These are phyloP conservation scores for Pycnomerus fuliginosus DNA, from an alignment of 2,888 invertebrate species.

Conservation along the genomic window DNA sequence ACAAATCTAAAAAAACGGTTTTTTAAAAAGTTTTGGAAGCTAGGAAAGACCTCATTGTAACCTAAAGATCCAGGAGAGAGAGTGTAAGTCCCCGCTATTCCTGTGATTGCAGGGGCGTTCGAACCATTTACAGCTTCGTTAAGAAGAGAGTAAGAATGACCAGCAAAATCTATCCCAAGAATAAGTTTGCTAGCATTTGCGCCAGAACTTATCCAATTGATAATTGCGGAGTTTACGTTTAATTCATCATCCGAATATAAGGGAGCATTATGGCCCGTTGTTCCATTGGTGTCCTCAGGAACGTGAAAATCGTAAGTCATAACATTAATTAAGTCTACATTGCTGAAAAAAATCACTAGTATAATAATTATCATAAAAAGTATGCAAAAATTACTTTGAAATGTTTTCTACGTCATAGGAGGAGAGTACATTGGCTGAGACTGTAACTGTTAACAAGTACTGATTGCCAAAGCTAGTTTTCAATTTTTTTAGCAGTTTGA, in stretches of 20 bases:
- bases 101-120: neutral
- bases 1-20: constrained; percentile 43
- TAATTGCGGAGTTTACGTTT: constrained; percentile 24
- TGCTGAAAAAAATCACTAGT: constrained; percentile 21
- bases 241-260: constrained; percentile 56
- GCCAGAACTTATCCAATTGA: constrained; percentile 28
- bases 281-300: constrained; percentile 61
- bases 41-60: constrained; percentile 56
- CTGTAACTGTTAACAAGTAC: constrained; percentile 37
- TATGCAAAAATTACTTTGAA: constrained; percentile 26
- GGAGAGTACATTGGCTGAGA: constrained; percentile 35
- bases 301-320: constrained; percentile 63
- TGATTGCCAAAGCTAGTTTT: constrained; percentile 30
- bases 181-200: constrained; percentile 38
- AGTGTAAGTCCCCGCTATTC: neutral
- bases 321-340: constrained; percentile 51
- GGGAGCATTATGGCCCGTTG: constrained; percentile 66
- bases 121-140: constrained; percentile 55
- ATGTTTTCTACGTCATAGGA: constrained; percentile 35
- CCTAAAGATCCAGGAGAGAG: constrained; percentile 55
- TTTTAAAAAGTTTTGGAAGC: too few relatives aligned
- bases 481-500: constrained; percentile 35
- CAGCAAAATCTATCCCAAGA: too few relatives aligned
- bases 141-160: too few relatives aligned
- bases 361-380: constrained; percentile 1